Evolutionary conservation across 2,888 invertebrate species (phyloP).

Genomic region (Timandra comae): DNA sequence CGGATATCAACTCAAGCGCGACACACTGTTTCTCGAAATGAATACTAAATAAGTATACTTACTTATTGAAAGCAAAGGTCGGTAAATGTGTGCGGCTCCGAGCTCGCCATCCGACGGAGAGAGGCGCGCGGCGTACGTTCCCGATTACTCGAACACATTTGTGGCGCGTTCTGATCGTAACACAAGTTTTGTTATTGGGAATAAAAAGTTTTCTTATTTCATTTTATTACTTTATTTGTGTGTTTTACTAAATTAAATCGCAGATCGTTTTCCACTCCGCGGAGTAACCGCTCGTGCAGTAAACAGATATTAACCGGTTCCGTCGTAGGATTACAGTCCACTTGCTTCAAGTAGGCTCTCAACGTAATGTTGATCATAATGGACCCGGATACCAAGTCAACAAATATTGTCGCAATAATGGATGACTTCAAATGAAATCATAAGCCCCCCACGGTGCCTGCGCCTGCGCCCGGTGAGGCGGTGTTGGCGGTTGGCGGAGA

Average conservation of each 20-base stretch:
- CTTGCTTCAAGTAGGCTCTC: neutral
- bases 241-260: no score
- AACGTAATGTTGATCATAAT: neutral
- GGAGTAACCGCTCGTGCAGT: neutral
- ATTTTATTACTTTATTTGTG: slow-evolving; percentile 16
- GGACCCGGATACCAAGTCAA: neutral
- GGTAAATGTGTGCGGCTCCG: no score
- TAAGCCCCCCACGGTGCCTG: no score
- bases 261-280: neutral
- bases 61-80: no score
- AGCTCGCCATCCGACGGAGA: neutral
- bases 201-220: slow-evolving; percentile 20
- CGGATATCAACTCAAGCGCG: no score
- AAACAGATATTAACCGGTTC: no score
- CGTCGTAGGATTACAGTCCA: neutral
- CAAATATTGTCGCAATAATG: no score
- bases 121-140: neutral
- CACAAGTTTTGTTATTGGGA: slow-evolving; percentile 15
- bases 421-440: no score
- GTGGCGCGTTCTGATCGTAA: slow-evolving; percentile 9
- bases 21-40: no score
- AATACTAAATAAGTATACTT: no score
- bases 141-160: neutral
- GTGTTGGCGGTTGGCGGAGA: neutral
- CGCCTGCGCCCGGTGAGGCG: neutral